Conservation (phyloP, 2,113 vertebrate species). For the Dipodomys spectabilis region DNA sequence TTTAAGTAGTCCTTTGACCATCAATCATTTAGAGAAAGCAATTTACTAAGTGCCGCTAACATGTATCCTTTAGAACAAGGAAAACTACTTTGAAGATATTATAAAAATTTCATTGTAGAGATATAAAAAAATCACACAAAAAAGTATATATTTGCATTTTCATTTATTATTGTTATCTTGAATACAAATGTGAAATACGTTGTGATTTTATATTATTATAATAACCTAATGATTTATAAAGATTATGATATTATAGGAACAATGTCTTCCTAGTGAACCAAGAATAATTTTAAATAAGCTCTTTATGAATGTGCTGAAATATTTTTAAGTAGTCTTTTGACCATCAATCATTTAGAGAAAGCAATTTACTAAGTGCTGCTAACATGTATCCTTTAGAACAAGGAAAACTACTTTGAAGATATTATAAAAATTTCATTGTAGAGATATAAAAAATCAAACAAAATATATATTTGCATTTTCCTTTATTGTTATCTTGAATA, state of each 20-base stretch:
- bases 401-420: not conserved
- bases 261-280: not conserved
- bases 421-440: not conserved
- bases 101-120: not conserved
- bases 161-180: not conserved
- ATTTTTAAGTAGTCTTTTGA: conserved; percentile 11
- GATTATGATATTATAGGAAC: not conserved
- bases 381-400: not conserved
- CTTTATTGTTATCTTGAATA: conserved; percentile 8
- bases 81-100: conserved; percentile 3
- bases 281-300: no score
- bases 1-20: conserved; percentile 7
- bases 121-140: conserved; percentile 31
- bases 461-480: not conserved
- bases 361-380: not conserved
- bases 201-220: not conserved
- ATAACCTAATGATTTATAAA: not conserved
- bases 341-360: not conserved
- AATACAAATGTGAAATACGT: not conserved
- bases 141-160: not conserved
- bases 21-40: not conserved
- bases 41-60: not conserved
- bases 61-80: not conserved
- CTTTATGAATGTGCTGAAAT: not conserved
- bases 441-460: conserved; percentile 8